phyloP scores from a whole-genome alignment of 1,140 invertebrate species.

The Saccostrea glomerata region DNA sequence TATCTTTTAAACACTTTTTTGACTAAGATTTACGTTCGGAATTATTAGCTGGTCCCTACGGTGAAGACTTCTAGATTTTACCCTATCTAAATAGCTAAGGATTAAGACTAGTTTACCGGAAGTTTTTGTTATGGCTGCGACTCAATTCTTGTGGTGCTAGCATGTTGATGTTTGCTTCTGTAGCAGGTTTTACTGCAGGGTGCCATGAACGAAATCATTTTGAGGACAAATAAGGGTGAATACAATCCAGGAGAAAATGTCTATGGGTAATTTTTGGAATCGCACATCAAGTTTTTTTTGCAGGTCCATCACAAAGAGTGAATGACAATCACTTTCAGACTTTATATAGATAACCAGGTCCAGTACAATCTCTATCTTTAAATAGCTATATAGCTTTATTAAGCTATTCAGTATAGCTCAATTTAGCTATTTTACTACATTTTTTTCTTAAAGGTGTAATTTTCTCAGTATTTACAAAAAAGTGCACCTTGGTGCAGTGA shows the following conservation, averaged over 20 bases:
- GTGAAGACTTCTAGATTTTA: neutral
- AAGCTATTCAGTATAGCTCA: too few species aligned
- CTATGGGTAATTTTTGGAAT: slow-evolving; percentile 57
- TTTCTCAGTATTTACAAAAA: too few species aligned
- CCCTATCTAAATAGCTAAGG: neutral
- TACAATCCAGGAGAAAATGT: slow-evolving; percentile 65
- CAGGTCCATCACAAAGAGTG: too few species aligned
- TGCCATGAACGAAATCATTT: slow-evolving; percentile 64
- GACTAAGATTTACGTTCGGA: neutral
- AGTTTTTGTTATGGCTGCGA: slow-evolving; percentile 12
- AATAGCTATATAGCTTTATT: too few species aligned
- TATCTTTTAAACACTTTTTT: neutral
- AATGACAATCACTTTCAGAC: too few species aligned
- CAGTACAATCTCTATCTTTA: too few species aligned
- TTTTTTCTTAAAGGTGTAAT: too few species aligned
- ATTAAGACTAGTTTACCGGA: neutral
- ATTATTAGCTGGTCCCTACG: neutral
- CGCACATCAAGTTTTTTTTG: neutral
- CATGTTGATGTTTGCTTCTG: slow-evolving; percentile 30
- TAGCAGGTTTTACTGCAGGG: slow-evolving; percentile 12
- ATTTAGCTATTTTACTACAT: too few species aligned
- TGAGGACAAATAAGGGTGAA: slow-evolving; percentile 67
- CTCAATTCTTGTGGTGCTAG: neutral
- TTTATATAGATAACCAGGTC: too few species aligned
- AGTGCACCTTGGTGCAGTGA: too few species aligned